phyloP scores from a whole-genome alignment of 1,140 invertebrate species.

The Zaprionus ornatus region DNA sequence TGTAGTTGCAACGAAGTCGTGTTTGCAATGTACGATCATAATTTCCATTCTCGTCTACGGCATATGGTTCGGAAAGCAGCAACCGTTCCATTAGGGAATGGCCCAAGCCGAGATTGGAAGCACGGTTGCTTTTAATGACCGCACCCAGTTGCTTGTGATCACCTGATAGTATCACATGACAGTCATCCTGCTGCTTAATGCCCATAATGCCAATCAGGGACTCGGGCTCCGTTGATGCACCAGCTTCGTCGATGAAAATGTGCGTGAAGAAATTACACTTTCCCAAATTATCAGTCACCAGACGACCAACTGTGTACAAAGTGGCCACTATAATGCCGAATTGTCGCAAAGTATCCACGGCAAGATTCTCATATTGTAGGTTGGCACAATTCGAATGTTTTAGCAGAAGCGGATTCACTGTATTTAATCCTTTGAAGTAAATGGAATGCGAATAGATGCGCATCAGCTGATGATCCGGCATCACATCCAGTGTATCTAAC shows the following conservation, averaged over 20 bases:
- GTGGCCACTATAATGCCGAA: constrained; percentile 68
- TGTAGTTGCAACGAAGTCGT: constrained; percentile 88
- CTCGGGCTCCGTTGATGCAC: too few species aligned
- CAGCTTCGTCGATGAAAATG: constrained; percentile 93
- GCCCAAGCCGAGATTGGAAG: constrained; percentile 84
- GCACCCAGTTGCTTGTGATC: constrained; percentile 95
- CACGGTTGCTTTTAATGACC: constrained; percentile 86
- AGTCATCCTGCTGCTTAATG: too few species aligned
- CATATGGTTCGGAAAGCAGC: constrained; percentile 84
- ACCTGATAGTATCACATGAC: too few species aligned
- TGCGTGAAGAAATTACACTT: constrained; percentile 88
- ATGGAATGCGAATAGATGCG: constrained; percentile 62
- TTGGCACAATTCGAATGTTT: constrained; percentile 58
- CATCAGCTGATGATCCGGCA: constrained; percentile 37
- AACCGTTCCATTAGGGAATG: constrained; percentile 86
- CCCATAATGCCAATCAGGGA: too few species aligned
- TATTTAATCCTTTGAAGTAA: constrained; percentile 62
- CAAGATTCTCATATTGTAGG: constrained; percentile 34
- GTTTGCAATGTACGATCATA: constrained; percentile 87
- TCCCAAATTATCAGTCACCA: constrained; percentile 87
- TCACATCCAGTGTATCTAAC: constrained; percentile 3
- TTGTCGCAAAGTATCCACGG: constrained; percentile 37
- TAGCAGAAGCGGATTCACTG: constrained; percentile 35
- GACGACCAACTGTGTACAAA: constrained; percentile 84
- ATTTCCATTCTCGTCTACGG: constrained; percentile 83